phyloP scores from a whole-genome alignment of 2,888 invertebrate genomes.

The Cerceris rybyensis region DNA sequence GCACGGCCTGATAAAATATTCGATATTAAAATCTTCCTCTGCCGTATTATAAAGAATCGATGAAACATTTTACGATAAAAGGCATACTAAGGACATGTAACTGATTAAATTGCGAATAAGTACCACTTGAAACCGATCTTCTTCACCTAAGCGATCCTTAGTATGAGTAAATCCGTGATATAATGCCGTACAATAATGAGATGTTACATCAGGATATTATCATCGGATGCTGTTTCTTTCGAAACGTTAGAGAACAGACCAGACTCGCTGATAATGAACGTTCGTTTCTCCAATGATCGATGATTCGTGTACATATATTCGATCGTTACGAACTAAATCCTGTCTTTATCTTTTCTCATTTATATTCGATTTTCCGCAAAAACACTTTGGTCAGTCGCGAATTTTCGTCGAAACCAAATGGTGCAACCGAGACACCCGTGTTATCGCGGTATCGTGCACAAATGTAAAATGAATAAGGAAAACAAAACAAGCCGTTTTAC shows the following conservation, averaged over 20 bases:
- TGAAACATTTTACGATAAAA: background rate
- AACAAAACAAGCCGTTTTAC: constrained; percentile 6
- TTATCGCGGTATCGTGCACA: constrained; percentile 10
- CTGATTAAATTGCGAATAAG: background rate
- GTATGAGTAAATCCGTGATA: too few species aligned
- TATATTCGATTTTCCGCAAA: constrained; percentile 34
- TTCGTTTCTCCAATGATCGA: constrained; percentile 10
- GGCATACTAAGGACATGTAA: background rate
- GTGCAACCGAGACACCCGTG: constrained; percentile 10
- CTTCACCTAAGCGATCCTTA: background rate
- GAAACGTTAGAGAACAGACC: background rate
- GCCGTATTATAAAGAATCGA: background rate
- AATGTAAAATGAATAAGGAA: constrained; percentile 21
- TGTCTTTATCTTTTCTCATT: constrained; percentile 17
- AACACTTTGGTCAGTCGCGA: constrained; percentile 15
- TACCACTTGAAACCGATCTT: background rate
- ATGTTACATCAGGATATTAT: background rate
- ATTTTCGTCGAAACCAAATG: constrained; percentile 29
- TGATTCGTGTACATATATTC: constrained; percentile 11
- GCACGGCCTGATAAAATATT: too few species aligned
- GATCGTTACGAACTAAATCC: constrained; percentile 16
- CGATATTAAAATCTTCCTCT: too few species aligned
- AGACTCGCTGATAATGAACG: background rate
- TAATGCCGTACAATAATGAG: too few species aligned
- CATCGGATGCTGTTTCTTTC: background rate